phyloP scores from a whole-genome alignment of 2,113 vertebrate species.

The Grus americana region DNA sequence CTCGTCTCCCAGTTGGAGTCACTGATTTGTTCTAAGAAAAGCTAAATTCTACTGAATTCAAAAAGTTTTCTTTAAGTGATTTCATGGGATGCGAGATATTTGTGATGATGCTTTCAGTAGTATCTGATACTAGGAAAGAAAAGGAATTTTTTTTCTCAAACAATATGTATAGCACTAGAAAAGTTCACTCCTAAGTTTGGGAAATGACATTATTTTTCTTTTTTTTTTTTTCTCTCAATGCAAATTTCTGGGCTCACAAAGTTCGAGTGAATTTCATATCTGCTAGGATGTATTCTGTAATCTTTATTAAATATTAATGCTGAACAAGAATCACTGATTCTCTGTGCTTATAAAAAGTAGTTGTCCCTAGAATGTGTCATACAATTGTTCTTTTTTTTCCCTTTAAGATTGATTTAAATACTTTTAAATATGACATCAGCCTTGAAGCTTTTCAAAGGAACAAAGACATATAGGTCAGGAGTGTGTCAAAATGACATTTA shows the following conservation, averaged over 20 bases:
- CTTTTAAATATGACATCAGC: slow-evolving; percentile 10
- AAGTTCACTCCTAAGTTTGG: background rate
- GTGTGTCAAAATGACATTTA: slow-evolving; percentile 54
- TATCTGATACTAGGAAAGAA: background rate
- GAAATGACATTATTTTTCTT: background rate
- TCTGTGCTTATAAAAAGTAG: background rate
- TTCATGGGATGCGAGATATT: background rate
- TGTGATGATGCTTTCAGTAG: background rate
- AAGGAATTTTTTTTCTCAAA: background rate
- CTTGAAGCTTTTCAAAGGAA: slow-evolving; percentile 24
- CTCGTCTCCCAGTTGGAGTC: background rate
- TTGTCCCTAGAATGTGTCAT: background rate
- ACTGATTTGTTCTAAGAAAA: background rate
- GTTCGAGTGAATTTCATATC: background rate
- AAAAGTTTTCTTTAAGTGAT: background rate
- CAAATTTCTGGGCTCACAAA: background rate
- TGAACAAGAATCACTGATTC: background rate
- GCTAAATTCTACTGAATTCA: background rate
- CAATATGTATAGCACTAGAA: background rate
- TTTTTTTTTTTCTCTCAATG: background rate
- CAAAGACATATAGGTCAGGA: slow-evolving; percentile 28
- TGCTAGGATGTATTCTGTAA: background rate
- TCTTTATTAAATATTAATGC: background rate
- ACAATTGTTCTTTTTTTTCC: background rate
- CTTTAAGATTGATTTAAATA: slow-evolving; percentile 11